Conservation (phyloP, 2,797 vertebrate species). For the Microcaecilia unicolor region DNA sequence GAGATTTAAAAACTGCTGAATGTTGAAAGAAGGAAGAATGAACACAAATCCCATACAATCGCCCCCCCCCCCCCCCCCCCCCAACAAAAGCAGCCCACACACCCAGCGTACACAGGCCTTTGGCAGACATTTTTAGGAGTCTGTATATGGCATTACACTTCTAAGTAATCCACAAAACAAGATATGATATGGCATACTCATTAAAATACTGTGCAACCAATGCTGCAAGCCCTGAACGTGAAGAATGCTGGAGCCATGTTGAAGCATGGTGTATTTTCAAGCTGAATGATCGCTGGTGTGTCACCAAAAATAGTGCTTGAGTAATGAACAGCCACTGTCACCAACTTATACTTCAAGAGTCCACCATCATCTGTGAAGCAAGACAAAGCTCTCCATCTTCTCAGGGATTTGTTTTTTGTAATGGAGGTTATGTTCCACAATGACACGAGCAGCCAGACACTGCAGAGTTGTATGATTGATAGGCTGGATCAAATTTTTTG, state of each 20-base stretch:
- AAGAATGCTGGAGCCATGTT: slow-evolving; percentile 39
- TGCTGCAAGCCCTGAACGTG: slow-evolving; percentile 38
- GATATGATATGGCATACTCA: slow-evolving; percentile 54
- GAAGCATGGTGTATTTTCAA: slow-evolving; percentile 44
- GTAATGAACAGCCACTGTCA: slow-evolving; percentile 33
- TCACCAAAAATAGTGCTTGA: slow-evolving; percentile 46
- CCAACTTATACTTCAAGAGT: slow-evolving; percentile 36
- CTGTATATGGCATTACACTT: slow-evolving; percentile 47
- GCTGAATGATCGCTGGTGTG: slow-evolving; percentile 50
- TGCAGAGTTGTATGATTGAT: slow-evolving; percentile 96
- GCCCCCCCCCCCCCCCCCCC: slow-evolving; percentile 9
- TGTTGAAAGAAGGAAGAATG: not conserved
- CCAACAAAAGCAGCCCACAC: slow-evolving; percentile 46
- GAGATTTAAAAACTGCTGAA: too few species aligned
- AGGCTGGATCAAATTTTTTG: slow-evolving; percentile 92
- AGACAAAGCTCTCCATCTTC: slow-evolving; percentile 89
- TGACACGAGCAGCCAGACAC: slow-evolving; percentile 90
- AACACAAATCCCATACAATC: slow-evolving; percentile 13
- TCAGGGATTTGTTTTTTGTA: slow-evolving; percentile 88
- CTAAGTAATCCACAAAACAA: slow-evolving; percentile 53
- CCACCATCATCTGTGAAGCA: slow-evolving; percentile 88
- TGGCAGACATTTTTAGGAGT: slow-evolving; percentile 52
- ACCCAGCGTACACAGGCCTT: slow-evolving; percentile 51
- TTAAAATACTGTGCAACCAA: slow-evolving; percentile 56
- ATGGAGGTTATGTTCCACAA: slow-evolving; percentile 78